Conservation (phyloP, 2,113 vertebrate genomes). For the Malaclemys terrapin region DNA sequence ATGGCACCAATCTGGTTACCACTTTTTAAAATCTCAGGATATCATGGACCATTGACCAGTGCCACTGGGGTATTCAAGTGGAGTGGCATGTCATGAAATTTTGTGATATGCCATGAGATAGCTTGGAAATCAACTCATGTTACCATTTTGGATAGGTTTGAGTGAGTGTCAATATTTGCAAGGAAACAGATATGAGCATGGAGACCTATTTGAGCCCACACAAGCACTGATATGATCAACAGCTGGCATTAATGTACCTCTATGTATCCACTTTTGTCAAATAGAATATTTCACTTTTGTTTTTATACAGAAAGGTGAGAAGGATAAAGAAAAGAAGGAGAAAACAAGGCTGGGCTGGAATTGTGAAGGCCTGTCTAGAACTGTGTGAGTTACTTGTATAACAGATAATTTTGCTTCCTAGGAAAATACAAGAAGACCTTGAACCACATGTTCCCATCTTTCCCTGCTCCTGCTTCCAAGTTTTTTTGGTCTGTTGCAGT, state of each 20-base stretch:
- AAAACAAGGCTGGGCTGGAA: conserved; percentile 14
- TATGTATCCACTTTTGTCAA: neutral
- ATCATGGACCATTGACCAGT: neutral
- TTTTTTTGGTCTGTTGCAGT: conserved; percentile 70
- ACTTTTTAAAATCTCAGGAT: neutral
- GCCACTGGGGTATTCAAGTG: neutral
- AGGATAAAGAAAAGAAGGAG: neutral
- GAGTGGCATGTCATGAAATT: neutral
- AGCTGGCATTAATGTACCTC: neutral
- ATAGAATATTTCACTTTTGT: neutral
- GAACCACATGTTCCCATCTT: conserved; percentile 52
- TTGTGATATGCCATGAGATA: neutral
- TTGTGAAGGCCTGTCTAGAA: neutral
- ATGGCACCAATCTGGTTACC: neutral
- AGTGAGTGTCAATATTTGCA: neutral
- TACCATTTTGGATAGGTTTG: neutral
- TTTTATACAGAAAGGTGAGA: neutral
- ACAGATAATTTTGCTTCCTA: conserved; percentile 60
- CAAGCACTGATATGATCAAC: neutral
- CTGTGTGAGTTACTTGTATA: neutral
- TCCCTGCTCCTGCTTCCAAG: conserved; percentile 30
- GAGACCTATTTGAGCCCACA: neutral
- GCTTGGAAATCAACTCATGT: neutral
- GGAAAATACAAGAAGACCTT: conserved; percentile 50
- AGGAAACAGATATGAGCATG: neutral